Conservation (phyloP, 1,140 invertebrate species). For the Caenorhabditis latens region DNA sequence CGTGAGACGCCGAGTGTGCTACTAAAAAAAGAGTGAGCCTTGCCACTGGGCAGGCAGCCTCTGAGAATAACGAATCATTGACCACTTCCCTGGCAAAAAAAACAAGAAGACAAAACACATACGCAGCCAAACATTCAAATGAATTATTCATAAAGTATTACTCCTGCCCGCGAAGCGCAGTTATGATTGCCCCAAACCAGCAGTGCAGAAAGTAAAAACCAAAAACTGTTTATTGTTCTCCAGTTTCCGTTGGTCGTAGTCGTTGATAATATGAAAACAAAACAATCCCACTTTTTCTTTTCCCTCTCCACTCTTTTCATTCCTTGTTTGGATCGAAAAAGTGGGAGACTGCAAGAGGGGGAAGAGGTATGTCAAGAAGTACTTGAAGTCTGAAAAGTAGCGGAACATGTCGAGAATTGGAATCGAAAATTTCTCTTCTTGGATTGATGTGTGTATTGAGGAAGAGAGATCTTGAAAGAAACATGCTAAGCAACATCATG, state of each 20-base stretch:
- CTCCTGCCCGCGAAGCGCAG: neutral
- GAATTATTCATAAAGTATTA: neutral
- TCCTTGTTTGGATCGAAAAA: neutral
- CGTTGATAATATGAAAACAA: slow-evolving; percentile 16
- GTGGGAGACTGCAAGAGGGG: neutral
- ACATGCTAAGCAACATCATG: slow-evolving; percentile 50
- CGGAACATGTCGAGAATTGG: neutral
- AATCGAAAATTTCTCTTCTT: neutral
- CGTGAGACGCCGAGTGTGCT: neutral
- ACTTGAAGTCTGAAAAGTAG: slow-evolving; percentile 46
- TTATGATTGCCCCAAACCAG: neutral
- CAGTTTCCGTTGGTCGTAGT: slow-evolving; percentile 4
- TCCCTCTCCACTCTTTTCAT: neutral
- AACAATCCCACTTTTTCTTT: slow-evolving; percentile 7
- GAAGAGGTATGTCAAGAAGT: slow-evolving; percentile 34
- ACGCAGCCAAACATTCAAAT: neutral
- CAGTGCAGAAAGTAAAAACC: slow-evolving; percentile 23
- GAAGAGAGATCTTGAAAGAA: neutral
- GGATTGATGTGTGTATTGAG: neutral
- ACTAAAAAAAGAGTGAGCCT: neutral
- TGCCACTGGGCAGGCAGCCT: neutral
- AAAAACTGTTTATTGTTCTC: slow-evolving; percentile 50
- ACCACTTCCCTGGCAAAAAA: neutral
- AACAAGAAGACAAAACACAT: neutral
- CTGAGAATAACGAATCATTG: slow-evolving; percentile 16